These are phyloP conservation scores for Clarias batrachus DNA, from an alignment of 2,113 vertebrate species.

Conservation along the genomic window DNA sequence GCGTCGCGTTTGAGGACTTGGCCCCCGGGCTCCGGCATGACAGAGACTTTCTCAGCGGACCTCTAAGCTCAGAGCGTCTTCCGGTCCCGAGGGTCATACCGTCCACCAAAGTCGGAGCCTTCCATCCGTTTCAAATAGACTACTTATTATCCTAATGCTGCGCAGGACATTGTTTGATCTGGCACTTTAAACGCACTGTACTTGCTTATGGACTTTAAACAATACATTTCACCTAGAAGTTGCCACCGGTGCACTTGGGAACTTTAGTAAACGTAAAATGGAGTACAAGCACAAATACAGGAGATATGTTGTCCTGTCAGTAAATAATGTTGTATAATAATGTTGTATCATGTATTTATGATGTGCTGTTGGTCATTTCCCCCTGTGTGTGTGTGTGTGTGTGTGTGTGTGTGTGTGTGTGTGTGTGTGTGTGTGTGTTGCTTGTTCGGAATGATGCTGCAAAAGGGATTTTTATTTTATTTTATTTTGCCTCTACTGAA, in stretches of 20 bases:
- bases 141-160: slow-evolving; percentile 52
- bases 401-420: not conserved
- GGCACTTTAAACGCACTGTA: slow-evolving; percentile 49
- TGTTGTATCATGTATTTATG: slow-evolving; percentile 34
- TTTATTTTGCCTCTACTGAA: slow-evolving; percentile 38
- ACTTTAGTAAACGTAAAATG: not conserved
- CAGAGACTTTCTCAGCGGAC: slow-evolving; percentile 26
- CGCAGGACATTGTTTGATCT: not conserved
- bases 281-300: slow-evolving; percentile 27
- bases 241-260: not conserved
- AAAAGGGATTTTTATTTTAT: not conserved
- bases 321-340: slow-evolving; percentile 21
- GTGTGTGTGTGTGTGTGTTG: not conserved
- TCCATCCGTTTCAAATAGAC: slow-evolving; percentile 56
- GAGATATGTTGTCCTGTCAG: not conserved
- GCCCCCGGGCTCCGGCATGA: slow-evolving; percentile 28
- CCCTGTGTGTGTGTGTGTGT: not conserved
- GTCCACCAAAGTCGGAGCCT: slow-evolving; percentile 26
- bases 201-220: slow-evolving; percentile 20
- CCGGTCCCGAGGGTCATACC: slow-evolving; percentile 23
- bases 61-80: slow-evolving; percentile 39
- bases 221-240: slow-evolving; percentile 49
- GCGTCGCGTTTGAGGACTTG: slow-evolving; percentile 43
- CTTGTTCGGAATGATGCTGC: slow-evolving; percentile 37
- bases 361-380: slow-evolving; percentile 3